These are phyloP conservation scores for Lutjanus campechanus DNA, from an alignment of 2,797 vertebrate species.

Conservation along the genomic window DNA sequence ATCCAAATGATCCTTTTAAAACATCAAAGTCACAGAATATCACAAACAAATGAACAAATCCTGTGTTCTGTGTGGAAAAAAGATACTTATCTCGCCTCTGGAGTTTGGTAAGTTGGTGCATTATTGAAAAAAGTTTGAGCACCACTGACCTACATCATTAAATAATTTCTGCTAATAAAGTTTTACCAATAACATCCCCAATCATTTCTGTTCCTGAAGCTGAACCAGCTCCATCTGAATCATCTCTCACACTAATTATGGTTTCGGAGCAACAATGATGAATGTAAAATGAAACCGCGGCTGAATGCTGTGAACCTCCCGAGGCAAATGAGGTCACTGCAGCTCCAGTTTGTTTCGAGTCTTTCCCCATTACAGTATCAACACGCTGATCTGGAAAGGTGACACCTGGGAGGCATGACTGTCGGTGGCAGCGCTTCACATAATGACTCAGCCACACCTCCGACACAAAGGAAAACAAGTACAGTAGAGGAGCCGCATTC, in stretches of 20 bases:
- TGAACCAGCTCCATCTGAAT: slow-evolving; percentile 50
- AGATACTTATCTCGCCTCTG: too few relatives aligned
- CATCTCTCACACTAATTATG: slow-evolving; percentile 59
- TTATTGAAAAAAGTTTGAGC: too few relatives aligned
- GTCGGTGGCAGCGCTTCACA: slow-evolving; percentile 54
- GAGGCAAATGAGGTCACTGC: slow-evolving; percentile 75
- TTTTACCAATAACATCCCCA: slow-evolving; percentile 25
- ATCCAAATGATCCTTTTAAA: too few relatives aligned
- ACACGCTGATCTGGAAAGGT: slow-evolving; percentile 70
- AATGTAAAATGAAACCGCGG: slow-evolving; percentile 70
- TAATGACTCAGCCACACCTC: slow-evolving; percentile 66
- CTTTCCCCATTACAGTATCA: slow-evolving; percentile 74
- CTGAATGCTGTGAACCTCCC: slow-evolving; percentile 70
- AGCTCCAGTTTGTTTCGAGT: slow-evolving; percentile 72
- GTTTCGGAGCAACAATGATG: slow-evolving; percentile 59
- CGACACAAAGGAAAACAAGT: slow-evolving; percentile 72
- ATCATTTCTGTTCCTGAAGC: slow-evolving; percentile 34
- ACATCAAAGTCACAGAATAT: too few relatives aligned
- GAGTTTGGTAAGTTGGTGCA: too few relatives aligned
- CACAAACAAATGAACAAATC: too few relatives aligned
- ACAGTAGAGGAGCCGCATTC: slow-evolving; percentile 78
- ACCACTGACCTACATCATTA: not conserved
- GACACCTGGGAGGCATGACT: slow-evolving; percentile 70
- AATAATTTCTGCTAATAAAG: slow-evolving; percentile 21
- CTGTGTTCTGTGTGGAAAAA: too few relatives aligned